A percentile compares a stretch with the other conserved stretches of the same genome.
These are phyloP conservation scores for Cirrhinus mrigala DNA, from an alignment of 2,797 vertebrate genomes.

Conservation along the genomic window DNA sequence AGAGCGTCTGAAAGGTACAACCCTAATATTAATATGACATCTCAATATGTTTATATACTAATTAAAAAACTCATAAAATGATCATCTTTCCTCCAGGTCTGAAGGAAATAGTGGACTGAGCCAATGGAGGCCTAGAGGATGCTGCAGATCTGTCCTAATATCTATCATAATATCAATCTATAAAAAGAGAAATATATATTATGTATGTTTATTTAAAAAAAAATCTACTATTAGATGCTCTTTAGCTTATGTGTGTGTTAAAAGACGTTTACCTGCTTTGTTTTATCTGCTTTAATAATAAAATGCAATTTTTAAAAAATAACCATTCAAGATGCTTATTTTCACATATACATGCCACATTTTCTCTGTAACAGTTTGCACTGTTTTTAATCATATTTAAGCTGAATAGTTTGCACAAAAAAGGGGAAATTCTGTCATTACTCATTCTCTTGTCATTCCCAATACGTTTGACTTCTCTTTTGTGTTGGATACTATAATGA, in stretches of 20 bases:
- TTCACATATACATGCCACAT: neutral
- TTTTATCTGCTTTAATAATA: neutral
- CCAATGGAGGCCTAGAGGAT: neutral
- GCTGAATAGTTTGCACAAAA: neutral
- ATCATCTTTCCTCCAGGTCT: neutral
- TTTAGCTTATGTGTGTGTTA: neutral
- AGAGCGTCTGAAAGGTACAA: conserved; percentile 50
- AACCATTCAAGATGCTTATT: neutral
- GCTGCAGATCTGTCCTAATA: neutral
- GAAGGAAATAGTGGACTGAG: neutral
- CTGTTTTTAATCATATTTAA: neutral
- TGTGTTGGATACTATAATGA: neutral
- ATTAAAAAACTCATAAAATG: neutral
- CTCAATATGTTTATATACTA: neutral
- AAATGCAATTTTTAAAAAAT: neutral
- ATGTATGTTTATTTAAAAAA: neutral
- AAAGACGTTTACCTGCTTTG: neutral
- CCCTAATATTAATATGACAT: neutral
- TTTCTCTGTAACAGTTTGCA: neutral
- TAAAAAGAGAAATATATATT: neutral
- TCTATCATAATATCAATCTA: neutral
- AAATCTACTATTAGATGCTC: neutral
- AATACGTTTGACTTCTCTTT: neutral
- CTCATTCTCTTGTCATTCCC: neutral
- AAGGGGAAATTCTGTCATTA: neutral